Evolutionary conservation across 1,140 invertebrate genomes (phyloP), one percentile per base, ranked within the genome.

Genomic region (Alviniconcha marisindica): DNA sequence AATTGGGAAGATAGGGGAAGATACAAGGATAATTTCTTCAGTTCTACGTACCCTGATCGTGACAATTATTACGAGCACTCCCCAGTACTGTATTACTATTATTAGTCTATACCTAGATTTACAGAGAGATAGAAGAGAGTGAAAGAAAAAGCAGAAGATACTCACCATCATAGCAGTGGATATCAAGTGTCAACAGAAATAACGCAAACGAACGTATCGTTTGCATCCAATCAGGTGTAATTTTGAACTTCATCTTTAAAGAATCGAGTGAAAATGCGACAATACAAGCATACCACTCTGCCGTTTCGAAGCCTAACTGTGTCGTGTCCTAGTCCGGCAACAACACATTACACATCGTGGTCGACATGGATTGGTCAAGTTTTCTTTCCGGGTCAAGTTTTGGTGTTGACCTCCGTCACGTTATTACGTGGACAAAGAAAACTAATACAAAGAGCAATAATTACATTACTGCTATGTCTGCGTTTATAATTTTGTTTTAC

Each of bases 321-420:
- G 60, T 80, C 54, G 54, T 80, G 56, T 80, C 42, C 56, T 31
- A 18, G n/a, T 28, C 36, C 66, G 31, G 28, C 33, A 63, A 42
- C 56, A 80, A 63, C 78, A 80, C 48, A 54, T 60, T 63, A 80
- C 78, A 66, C 60, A 80, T 83, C 82, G 82, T 83, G 82, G 82
- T 83, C 63, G 48, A 79, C 60, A 66, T 74, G 56, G 82, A 83
- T 83, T 83, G 82, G 82, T 51, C 51, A 66, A 73, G 12, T 21
- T 78, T 69, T 79, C 87, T 84, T 90, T 90, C 89, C 89, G 88
- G 88, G 86, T 89, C 81, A 89, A 80, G 18, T 21, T 7, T 80
- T 44, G 28, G 24, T 4, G 44, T 24, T 78, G 24, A 60, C 36
- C 51, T 60, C n/a, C 24, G 21, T 21, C n/a, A 44, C 78, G 60